Percentiles rank a stretch among this genome's conserved stretches.
Evolutionary conservation across 92 coral and sea anemone genomes (phyloP).

Genomic region (Phenganax subtilis): DNA sequence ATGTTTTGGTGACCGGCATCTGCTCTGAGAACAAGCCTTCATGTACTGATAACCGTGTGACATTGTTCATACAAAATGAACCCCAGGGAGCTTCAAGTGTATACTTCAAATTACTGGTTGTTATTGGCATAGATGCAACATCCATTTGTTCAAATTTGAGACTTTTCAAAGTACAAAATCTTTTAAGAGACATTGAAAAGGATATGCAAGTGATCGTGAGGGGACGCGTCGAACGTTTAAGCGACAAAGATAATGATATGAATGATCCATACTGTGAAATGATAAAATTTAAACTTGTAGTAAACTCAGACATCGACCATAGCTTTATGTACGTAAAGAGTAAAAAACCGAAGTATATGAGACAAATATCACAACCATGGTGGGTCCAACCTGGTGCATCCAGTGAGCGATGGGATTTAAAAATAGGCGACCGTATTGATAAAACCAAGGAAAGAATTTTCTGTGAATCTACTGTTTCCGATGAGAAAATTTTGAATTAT

Average conservation of each 20-base stretch:
- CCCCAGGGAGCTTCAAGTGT: constrained; percentile 37
- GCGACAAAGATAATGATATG: constrained; percentile 18
- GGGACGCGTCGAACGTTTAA: constrained; percentile 56
- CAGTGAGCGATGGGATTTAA: constrained; percentile 32
- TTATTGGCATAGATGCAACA: constrained; percentile 36
- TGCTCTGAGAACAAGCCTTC: constrained; percentile 52
- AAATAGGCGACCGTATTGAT: constrained; percentile 42
- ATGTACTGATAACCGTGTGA: constrained; percentile 41
- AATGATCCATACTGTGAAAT: constrained; percentile 40
- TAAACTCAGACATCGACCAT: constrained; percentile 51
- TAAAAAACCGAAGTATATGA: constrained; percentile 33
- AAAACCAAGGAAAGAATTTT: constrained; percentile 40
- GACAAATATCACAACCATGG: constrained; percentile 63
- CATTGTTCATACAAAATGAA: constrained; percentile 51
- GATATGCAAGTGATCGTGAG: constrained; percentile 44
- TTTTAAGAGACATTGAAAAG: constrained; percentile 38
- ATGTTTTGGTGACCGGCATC: constrained; percentile 49
- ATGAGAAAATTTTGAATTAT: constrained; percentile 40
- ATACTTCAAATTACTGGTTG: constrained; percentile 51
- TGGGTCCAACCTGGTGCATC: neutral
- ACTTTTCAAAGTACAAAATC: constrained; percentile 31
- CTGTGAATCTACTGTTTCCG: constrained; percentile 34
- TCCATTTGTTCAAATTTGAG: constrained; percentile 22
- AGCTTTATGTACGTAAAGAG: constrained; percentile 50
- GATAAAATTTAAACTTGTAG: constrained; percentile 55